Percentiles rank a stretch among this genome's conserved stretches.
Conservation (phyloP, 2,888 invertebrate genomes). For the Onchidella celtica region DNA sequence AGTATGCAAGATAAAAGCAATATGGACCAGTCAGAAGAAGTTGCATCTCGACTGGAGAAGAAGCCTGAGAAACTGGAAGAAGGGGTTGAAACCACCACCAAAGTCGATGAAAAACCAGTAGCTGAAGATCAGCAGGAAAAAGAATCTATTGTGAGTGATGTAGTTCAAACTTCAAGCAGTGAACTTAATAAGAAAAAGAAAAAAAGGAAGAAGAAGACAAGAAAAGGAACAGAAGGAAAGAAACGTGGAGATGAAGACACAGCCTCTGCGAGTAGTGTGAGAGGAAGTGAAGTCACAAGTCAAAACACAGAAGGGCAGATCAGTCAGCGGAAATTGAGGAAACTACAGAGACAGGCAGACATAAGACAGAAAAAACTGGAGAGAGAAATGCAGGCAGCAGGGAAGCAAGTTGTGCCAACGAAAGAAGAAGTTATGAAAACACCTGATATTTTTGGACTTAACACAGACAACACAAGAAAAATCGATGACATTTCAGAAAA, state of each 20-base stretch:
- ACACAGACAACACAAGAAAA: neutral
- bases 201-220: constrained; percentile 29
- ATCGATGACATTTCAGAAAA: too few relatives aligned
- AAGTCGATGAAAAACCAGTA: neutral
- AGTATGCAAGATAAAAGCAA: neutral
- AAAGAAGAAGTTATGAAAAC: too few relatives aligned
- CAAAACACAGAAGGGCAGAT: neutral
- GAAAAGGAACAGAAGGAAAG: constrained; percentile 29
- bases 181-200: neutral
- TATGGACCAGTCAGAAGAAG: neutral
- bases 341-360: constrained; percentile 38
- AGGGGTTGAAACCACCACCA: neutral
- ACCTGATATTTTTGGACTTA: neutral
- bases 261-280: neutral
- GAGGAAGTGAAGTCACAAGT: neutral
- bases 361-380: constrained; percentile 38
- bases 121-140: neutral
- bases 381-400: neutral
- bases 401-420: neutral
- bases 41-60: neutral
- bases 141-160: too few relatives aligned
- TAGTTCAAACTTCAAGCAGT: too few relatives aligned
- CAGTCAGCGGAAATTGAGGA: constrained; percentile 31
- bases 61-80: neutral
- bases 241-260: neutral